Evolutionary conservation across 2,113 vertebrate genomes (phyloP).

Genomic region (Addax nasomaculatus): DNA sequence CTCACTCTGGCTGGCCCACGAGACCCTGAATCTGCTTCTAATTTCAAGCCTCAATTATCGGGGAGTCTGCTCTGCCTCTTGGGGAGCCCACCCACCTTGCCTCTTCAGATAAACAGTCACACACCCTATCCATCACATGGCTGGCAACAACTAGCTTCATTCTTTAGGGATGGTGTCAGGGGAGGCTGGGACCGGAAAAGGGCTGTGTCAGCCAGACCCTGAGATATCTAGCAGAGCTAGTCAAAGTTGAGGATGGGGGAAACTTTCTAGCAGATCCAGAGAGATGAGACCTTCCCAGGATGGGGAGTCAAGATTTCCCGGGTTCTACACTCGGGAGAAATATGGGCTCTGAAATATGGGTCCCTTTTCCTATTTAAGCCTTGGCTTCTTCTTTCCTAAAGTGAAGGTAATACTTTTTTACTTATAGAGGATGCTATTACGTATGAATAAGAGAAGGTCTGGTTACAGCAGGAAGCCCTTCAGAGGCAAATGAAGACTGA

Average conservation of each 20-base stretch:
- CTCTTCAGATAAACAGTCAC: conserved; percentile 48
- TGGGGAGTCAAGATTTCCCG: neutral
- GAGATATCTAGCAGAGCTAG: neutral
- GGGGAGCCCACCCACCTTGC: conserved; percentile 1
- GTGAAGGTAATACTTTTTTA: neutral
- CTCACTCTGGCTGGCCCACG: neutral
- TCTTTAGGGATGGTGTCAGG: conserved; percentile 15
- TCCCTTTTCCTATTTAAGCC: neutral
- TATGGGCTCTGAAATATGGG: neutral
- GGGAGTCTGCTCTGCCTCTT: neutral
- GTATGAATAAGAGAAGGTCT: neutral
- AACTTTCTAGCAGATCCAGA: neutral
- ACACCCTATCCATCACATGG: neutral
- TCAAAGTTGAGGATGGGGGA: neutral
- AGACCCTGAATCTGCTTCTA: neutral
- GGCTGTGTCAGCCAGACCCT: neutral
- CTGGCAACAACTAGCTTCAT: neutral
- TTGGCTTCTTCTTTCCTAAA: neutral
- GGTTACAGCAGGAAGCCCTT: neutral
- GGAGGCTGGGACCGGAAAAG: neutral
- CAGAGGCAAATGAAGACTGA: neutral
- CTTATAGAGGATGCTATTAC: neutral
- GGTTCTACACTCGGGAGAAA: neutral
- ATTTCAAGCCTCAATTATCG: conserved; percentile 32
- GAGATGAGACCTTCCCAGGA: neutral